Conservation (phyloP, 2,113 vertebrate species). For the Phrynosoma blainvillii region DNA sequence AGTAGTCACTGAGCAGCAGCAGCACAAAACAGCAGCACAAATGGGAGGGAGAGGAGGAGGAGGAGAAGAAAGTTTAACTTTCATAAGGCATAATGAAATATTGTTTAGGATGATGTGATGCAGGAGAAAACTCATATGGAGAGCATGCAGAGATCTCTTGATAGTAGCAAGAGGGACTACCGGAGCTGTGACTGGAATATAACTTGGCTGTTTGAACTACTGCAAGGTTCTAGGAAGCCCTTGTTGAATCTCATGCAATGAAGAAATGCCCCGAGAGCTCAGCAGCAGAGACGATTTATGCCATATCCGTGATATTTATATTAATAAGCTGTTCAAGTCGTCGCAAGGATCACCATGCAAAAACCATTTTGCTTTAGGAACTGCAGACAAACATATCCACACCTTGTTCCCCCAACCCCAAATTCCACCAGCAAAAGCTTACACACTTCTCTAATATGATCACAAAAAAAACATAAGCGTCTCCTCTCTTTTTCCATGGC, state of each 20-base stretch:
- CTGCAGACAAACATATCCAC: conserved; percentile 52
- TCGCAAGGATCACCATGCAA: conserved; percentile 58
- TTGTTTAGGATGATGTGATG: conserved; percentile 62
- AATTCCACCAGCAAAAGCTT: conserved; percentile 54
- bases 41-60: not conserved
- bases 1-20: not conserved
- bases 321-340: conserved; percentile 64
- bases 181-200: conserved; percentile 65
- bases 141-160: conserved; percentile 22
- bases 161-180: conserved; percentile 47
- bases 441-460: conserved; percentile 66
- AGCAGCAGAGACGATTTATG: conserved; percentile 57
- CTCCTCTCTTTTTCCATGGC: conserved; percentile 80
- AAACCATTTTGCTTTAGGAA: conserved; percentile 52
- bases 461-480: conserved; percentile 55
- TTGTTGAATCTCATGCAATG: conserved; percentile 30
- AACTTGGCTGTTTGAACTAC: conserved; percentile 31
- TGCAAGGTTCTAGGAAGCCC: conserved; percentile 42
- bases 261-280: conserved; percentile 62
- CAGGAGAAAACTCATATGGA: conserved; percentile 38
- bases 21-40: not conserved
- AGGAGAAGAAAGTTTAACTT: conserved; percentile 62
- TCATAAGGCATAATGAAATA: conserved; percentile 72
- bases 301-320: conserved; percentile 59
- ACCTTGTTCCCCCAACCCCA: conserved; percentile 16